Base-by-base conservation (phyloP, 2,113 vertebrate species). In the Nothobranchius kuhntae region DNA sequence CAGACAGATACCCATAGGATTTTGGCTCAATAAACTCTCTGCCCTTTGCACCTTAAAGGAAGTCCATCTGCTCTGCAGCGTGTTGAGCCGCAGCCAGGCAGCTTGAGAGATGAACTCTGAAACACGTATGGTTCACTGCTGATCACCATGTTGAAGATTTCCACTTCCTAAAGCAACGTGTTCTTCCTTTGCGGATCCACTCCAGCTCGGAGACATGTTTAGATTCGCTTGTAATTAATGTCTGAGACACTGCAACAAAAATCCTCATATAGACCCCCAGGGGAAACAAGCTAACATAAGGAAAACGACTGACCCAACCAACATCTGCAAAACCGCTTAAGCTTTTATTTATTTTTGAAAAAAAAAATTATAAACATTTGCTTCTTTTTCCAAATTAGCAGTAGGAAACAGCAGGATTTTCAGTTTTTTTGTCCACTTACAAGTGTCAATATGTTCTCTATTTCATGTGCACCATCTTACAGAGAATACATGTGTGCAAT, bases 21-120 rank as follows among this genome's bases (percentile, higher is more conserved):
- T 87, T 76, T 71, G 72, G 88, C 85, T 90, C 82, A 85, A 89
- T 89, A 87, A 87, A 89, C 65, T 84, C 68, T 72, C 58, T 87
- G 82, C 77, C 84, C 87, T 89, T 70, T 86, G 82, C 78, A 83
- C 88, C 73, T 77, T 66, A 53, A 74, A 89, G 89, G 85, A 91
- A 87, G 89, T 83, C 86, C 87, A 89, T 91, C 79, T 91, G 91
- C 79, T 77, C 66, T 60, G 52, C 65, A 76, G 80, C 81, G 82
- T 64, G 84, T 78, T 48, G 54, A 69, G 76, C 60, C 44, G 80
- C 81, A 86, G 82, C 48, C 47, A 65, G 86, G 86, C 86, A 81
- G 63, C 67, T 46, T 52, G 60, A 53, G 71, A 59, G 63, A 74
- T 82, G 83, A 56, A 57, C 78, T 71, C 71, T 35, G 61, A 71